Conservation (phyloP, 2,797 vertebrate species). For the Anabas testudineus region DNA sequence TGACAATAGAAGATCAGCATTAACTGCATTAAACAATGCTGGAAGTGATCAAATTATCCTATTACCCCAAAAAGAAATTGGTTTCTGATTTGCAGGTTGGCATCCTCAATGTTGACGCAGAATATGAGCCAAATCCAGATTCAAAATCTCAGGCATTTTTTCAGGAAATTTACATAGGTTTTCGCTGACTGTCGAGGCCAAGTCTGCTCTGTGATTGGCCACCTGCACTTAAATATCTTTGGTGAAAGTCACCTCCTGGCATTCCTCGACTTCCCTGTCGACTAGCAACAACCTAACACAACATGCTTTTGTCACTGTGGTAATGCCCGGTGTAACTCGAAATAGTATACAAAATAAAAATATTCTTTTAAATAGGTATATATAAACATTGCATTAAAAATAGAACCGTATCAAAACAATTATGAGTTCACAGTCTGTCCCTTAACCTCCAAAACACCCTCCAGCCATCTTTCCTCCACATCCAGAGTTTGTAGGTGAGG, state of each 20-base stretch:
- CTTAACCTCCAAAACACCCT: conserved; percentile 46
- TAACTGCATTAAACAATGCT: conserved; percentile 9
- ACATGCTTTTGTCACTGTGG: conserved; percentile 71
- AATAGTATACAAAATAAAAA: conserved; percentile 99
- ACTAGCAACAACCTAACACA: conserved; percentile 70
- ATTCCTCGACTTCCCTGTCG: conserved; percentile 68
- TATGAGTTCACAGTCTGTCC: conserved; percentile 84
- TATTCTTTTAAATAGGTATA: conserved; percentile 99
- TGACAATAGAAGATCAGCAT: neutral
- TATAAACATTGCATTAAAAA: conserved; percentile 99
- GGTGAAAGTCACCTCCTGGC: conserved; percentile 77
- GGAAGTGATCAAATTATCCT: conserved; percentile 11
- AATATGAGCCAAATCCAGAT: conserved; percentile 7
- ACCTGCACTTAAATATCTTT: conserved; percentile 77
- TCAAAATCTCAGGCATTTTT: conserved; percentile 37
- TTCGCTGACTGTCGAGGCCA: conserved; percentile 46
- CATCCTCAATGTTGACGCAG: conserved; percentile 11
- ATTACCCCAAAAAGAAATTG: conserved; percentile 1
- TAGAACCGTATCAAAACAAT: conserved; percentile 98
- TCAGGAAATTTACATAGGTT: conserved; percentile 23
- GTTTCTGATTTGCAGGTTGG: conserved; percentile 11
- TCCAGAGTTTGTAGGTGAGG: conserved; percentile 54
- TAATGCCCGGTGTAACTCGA: conserved; percentile 83
- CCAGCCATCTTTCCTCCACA: conserved; percentile 12
- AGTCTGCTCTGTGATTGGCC: conserved; percentile 54